Evolutionary conservation across 2,113 vertebrate genomes (phyloP).

Genomic region (Prunella himalayana): DNA sequence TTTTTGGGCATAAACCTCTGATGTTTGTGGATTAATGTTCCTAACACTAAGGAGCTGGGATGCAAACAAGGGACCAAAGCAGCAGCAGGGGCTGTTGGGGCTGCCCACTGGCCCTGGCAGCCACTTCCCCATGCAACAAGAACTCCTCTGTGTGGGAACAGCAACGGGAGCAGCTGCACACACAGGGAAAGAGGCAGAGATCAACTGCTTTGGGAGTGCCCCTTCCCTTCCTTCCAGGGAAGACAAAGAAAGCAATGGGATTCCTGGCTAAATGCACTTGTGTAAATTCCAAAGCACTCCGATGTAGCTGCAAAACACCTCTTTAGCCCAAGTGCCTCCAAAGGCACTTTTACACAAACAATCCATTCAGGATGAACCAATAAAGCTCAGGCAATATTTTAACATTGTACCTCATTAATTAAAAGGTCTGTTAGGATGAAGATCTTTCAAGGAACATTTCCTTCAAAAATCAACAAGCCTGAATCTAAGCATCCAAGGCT

Average conservation of each 20-base stretch:
- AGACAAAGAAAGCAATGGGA: neutral
- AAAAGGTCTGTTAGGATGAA: conserved; percentile 9
- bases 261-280: neutral
- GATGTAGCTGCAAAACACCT: neutral
- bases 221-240: neutral
- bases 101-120: neutral
- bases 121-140: accelerated
- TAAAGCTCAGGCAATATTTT: neutral
- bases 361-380: neutral
- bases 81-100: neutral
- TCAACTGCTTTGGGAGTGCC: neutral
- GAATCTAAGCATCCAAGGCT: conserved; percentile 27
- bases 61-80: neutral
- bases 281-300: neutral
- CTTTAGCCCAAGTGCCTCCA: neutral
- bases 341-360: neutral
- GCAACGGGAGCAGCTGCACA: neutral
- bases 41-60: neutral
- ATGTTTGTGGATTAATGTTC: too few relatives aligned
- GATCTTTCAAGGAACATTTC: neutral
- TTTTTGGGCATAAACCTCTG: too few relatives aligned
- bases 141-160: neutral
- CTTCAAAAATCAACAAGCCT: neutral
- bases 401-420: neutral
- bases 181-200: neutral